Evolutionary conservation across 1,140 invertebrate genomes (phyloP), one percentile per base, ranked within the genome.

Genomic region (Camponotus pennsylvanicus): DNA sequence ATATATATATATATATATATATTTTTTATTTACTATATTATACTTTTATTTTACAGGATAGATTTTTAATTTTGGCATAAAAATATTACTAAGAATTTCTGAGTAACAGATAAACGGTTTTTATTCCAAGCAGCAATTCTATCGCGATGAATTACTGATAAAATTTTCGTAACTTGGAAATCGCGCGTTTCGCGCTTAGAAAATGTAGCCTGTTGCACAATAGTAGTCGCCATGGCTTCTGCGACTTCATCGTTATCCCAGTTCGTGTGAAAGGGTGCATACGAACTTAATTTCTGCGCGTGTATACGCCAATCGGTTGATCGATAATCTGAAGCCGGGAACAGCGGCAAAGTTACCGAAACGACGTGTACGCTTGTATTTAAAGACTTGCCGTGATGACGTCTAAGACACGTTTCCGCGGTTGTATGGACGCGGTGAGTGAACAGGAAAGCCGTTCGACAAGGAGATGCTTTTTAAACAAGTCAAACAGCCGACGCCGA

Each of bases 221-320:
- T 87, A 52, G 64, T 52, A 57, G 34, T 45, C 66, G 9, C 66
- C 64, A 73, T 59, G 76, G 57, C 69, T 85, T 66, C 66, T 76
- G 66, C 90, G 86, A 85, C 90, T 92, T 85, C 13, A 88, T 86
- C 76, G 88, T 90, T 89, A 87, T 84, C 78, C 63, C 49, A 18
- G 71, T 64, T 63, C 67, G 61, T 37, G 49, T n/a, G 15, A 70
- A 69, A 89, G 91, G 90, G 90, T 91, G 91, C 89, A 92, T 91
- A 86, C 83, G 59, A 87, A 93, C 90, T 88, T 89, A 87, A 90
- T 86, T 90, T 86, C 88, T 87, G 80, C 64, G 61, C 73, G 69
- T 77, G 80, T 90, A 63, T 76, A 45, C 63, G 49, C 27, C 77
- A 61, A 37, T 55, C 75, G 18, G 69, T n/a, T 49, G 89, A 86